Conservation (phyloP, 2,797 vertebrate species). For the Fistularia tabacaria region DNA sequence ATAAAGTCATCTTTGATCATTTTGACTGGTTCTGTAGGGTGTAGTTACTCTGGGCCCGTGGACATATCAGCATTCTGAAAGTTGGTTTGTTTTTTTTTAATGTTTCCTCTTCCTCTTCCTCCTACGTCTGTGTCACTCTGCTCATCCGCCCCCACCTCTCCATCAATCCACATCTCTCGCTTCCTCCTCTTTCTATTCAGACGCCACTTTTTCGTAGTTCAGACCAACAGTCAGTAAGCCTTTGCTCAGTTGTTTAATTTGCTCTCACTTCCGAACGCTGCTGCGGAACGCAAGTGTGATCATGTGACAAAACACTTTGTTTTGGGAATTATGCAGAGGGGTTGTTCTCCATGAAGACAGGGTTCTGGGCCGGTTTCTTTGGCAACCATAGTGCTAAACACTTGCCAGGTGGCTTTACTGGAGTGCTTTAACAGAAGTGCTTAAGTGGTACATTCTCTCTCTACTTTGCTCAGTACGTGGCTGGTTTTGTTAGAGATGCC, state of each 20-base stretch:
- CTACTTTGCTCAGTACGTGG: conserved; percentile 39
- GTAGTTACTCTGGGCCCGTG: too few relatives aligned
- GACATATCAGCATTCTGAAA: too few relatives aligned
- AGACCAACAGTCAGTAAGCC: conserved; percentile 4
- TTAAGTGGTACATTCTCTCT: conserved; percentile 40
- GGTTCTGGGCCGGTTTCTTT: conserved; percentile 38
- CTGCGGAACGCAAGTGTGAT: not conserved
- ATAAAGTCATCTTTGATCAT: too few relatives aligned
- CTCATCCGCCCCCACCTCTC: too few relatives aligned
- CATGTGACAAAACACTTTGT: conserved; percentile 21
- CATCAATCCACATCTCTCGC: conserved; percentile 1
- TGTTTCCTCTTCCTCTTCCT: too few relatives aligned
- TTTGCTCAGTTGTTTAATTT: conserved; percentile 19
- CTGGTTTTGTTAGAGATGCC: conserved; percentile 37
- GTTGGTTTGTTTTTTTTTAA: too few relatives aligned
- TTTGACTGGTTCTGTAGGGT: too few relatives aligned
- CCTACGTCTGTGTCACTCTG: too few relatives aligned
- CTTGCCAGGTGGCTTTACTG: conserved; percentile 37
- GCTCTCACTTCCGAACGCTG: conserved; percentile 1
- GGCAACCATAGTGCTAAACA: conserved; percentile 35
- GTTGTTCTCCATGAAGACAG: conserved; percentile 16
- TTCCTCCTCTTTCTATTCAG: not conserved
- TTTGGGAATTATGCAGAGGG: conserved; percentile 15
- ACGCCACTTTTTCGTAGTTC: not conserved
- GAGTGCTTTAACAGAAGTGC: conserved; percentile 35